These are phyloP conservation scores for Dromas ardeola DNA, from an alignment of 2,113 vertebrate species.

Conservation along the genomic window DNA sequence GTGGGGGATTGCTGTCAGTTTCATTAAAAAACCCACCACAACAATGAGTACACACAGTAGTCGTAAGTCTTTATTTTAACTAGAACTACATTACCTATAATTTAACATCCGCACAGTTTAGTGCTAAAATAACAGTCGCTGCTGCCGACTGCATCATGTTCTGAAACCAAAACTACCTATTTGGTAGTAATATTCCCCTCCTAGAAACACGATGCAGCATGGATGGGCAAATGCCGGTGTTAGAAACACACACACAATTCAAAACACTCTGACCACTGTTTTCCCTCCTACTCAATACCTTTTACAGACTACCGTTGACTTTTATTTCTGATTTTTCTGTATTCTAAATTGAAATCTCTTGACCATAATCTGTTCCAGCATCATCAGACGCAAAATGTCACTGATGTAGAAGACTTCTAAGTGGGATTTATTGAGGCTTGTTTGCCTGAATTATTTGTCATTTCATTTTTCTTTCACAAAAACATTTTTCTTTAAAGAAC, in stretches of 20 bases:
- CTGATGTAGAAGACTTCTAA: neutral
- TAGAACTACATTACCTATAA: neutral
- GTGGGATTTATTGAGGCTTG: neutral
- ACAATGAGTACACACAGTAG: neutral
- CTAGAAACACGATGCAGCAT: neutral
- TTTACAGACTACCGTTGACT: conserved; percentile 19
- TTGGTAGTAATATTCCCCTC: neutral
- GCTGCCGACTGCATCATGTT: neutral
- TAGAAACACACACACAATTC: neutral
- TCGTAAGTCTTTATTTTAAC: neutral
- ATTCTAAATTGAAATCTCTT: conserved; percentile 9
- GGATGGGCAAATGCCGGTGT: neutral
- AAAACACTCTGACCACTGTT: neutral
- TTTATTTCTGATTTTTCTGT: conserved; percentile 19
- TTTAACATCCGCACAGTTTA: conserved; percentile 30
- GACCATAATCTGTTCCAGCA: neutral
- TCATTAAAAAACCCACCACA: neutral
- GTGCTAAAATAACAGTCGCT: conserved; percentile 22
- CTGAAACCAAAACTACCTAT: conserved; percentile 38
- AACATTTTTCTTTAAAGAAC: conserved; percentile 22
- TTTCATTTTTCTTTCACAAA: neutral
- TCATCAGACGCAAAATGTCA: neutral
- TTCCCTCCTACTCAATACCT: neutral
- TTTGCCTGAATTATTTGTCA: conserved; percentile 41
- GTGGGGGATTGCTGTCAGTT: neutral